Percentiles rank a stretch among this genome's conserved stretches.
These are phyloP conservation scores for Arctia plantaginis DNA, from an alignment of 2,888 invertebrate genomes.

Conservation along the genomic window DNA sequence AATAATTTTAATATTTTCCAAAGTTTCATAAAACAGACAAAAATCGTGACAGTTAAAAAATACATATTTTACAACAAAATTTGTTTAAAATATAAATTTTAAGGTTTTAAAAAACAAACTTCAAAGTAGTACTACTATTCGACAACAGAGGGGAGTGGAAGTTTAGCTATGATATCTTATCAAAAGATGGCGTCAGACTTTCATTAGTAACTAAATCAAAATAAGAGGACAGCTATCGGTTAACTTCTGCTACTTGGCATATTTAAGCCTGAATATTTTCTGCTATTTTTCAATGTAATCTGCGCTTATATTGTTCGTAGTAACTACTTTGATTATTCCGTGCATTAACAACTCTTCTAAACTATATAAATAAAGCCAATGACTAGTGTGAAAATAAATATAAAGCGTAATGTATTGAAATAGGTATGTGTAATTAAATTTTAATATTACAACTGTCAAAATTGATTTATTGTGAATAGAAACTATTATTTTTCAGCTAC, in stretches of 20 bases:
- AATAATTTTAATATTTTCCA: neutral
- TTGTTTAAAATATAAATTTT: neutral
- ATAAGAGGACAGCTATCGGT: neutral
- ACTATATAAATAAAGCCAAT: neutral
- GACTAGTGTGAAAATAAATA: neutral
- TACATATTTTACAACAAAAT: neutral
- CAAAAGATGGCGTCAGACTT: slow-evolving; percentile 15
- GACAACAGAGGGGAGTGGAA: slow-evolving; percentile 47
- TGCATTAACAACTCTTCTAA: no score
- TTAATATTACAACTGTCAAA: no score
- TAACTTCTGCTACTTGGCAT: neutral
- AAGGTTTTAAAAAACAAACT: neutral
- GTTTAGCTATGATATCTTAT: neutral
- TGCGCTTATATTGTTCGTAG: neutral
- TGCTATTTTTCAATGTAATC: neutral
- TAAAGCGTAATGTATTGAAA: no score
- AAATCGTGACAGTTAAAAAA: neutral
- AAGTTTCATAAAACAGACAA: neutral
- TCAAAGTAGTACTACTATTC: slow-evolving; percentile 37
- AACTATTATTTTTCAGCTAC: no score
- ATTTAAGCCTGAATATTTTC: no score
- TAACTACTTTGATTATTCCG: no score
- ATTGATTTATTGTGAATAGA: no score
- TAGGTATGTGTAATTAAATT: no score
- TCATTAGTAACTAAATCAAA: neutral